Base-by-base conservation (phyloP, 2,113 vertebrate species). In the Picathartes gymnocephalus region DNA sequence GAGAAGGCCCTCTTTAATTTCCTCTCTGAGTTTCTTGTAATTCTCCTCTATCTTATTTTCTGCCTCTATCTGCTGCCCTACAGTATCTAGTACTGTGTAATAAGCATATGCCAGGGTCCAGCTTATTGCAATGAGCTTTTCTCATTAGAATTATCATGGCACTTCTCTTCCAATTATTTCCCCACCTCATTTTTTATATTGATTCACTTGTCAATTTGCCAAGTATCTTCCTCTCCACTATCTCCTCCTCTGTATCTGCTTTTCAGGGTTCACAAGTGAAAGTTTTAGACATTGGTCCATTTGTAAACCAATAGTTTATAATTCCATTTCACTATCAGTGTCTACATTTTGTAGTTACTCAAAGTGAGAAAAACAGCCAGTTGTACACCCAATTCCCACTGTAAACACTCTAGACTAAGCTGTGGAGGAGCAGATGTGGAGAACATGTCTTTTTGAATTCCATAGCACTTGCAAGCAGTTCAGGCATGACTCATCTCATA, bases 391-490 rank as follows among this genome's bases (percentile, higher is more conserved):
- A 60, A 0, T 76, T 86, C 39, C 27, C 27, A 8, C 45, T 60
- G 60, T 47, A 74, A 76, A 53, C 35, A 13, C 37, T 76, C 25
- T 10, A 37, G 35, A 30, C 51, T 69, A 69, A 61, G 28, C 62
- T 53, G 11, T 72, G 58, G 57, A 79, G 68, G 21, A 82, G 48
- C 35, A 71, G 51, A 39, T n/a, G 3, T 62, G 66, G 51, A 62
- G 28, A 71, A 20, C 31, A 20, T 1, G 5, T 66, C n/a, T 17
- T 45, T 40, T n/a, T 56, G 33, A 70, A 53, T 20, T 87, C 45
- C 1, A 0, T 6, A 66, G 31, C 42, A 9, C 15, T 78, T 37
- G 30, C 18, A 57, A 40, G 47, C 0, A 0, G 16, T 66, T 73
- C 37, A 62, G 71, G 31, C 16, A 11, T 14, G 56, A 44, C 65